Evolutionary conservation across 1,140 invertebrate species (phyloP).

Genomic region (Drosophila saltans): DNA sequence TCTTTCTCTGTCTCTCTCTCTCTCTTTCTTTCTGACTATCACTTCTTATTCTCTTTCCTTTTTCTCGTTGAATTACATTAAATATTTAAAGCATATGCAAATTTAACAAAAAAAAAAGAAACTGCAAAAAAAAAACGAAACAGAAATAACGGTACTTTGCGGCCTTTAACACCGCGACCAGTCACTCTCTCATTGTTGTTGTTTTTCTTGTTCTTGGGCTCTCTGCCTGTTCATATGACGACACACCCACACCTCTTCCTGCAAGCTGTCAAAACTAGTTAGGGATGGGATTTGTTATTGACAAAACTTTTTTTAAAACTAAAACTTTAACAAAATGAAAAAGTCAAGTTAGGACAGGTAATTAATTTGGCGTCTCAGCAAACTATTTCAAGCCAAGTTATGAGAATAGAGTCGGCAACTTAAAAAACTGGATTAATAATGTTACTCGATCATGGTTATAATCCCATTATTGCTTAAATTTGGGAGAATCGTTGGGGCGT

Average conservation of each 20-base stretch:
- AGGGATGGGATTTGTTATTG: not conserved
- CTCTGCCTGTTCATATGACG: slow-evolving; percentile 24
- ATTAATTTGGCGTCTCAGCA: too few relatives aligned
- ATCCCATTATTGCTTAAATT: too few relatives aligned
- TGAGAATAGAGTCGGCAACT: too few relatives aligned
- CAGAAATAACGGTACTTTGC: slow-evolving; percentile 52
- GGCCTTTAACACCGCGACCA: slow-evolving; percentile 50
- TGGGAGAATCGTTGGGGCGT: too few relatives aligned
- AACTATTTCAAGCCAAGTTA: too few relatives aligned
- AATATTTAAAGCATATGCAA: slow-evolving; percentile 82
- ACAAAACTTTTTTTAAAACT: not conserved
- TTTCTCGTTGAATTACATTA: slow-evolving; percentile 78
- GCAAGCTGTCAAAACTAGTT: slow-evolving; percentile 10
- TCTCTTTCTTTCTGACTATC: slow-evolving; percentile 3
- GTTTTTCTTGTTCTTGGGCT: slow-evolving; percentile 30
- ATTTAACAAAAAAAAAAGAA: slow-evolving; percentile 71
- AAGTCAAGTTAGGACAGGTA: too few relatives aligned
- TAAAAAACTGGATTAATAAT: too few relatives aligned
- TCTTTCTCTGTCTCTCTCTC: not conserved
- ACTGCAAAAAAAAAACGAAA: slow-evolving; percentile 57
- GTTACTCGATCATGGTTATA: too few relatives aligned
- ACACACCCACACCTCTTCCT: slow-evolving; percentile 35
- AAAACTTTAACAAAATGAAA: too few relatives aligned
- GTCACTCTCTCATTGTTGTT: slow-evolving; percentile 30
- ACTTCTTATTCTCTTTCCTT: slow-evolving; percentile 65